These are phyloP conservation scores for Mesitornis unicolor DNA, from an alignment of 2,113 vertebrate genomes.

Conservation along the genomic window DNA sequence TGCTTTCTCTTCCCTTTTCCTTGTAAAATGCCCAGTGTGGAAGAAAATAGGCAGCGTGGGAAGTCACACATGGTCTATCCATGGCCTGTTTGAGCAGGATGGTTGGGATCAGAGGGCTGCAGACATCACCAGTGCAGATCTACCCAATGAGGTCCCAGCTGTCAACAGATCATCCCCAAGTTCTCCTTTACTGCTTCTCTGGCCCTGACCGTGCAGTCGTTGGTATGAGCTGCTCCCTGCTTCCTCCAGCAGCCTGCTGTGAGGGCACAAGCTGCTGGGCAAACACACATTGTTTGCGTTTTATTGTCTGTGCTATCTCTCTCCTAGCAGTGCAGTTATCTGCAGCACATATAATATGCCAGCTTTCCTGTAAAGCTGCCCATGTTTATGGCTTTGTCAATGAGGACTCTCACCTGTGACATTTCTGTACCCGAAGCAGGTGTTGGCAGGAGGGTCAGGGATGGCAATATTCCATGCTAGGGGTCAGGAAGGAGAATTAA, in stretches of 20 bases:
- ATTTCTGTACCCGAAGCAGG: neutral
- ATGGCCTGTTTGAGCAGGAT: neutral
- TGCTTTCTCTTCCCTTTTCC: neutral
- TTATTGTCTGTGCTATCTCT: neutral
- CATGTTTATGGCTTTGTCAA: neutral
- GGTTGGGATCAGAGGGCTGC: neutral
- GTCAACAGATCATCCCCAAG: neutral
- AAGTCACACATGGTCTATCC: rapidly evolving
- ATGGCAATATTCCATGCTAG: neutral
- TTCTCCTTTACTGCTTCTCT: neutral
- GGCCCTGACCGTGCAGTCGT: neutral
- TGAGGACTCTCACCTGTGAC: neutral
- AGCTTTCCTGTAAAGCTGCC: neutral
- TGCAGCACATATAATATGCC: neutral
- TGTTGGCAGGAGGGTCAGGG: neutral
- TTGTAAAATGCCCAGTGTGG: neutral
- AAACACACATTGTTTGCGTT: neutral
- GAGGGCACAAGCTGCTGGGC: neutral
- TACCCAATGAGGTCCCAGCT: rapidly evolving
- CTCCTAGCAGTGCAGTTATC: neutral
- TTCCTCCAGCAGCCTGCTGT: neutral
- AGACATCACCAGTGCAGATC: neutral
- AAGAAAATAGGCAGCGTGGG: neutral
- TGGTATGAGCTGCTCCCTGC: neutral
- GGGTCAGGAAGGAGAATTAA: neutral